Percentiles rank a stretch among this genome's conserved stretches.
Conservation (phyloP, 2,113 vertebrate species). For the Oryzias curvinotus region DNA sequence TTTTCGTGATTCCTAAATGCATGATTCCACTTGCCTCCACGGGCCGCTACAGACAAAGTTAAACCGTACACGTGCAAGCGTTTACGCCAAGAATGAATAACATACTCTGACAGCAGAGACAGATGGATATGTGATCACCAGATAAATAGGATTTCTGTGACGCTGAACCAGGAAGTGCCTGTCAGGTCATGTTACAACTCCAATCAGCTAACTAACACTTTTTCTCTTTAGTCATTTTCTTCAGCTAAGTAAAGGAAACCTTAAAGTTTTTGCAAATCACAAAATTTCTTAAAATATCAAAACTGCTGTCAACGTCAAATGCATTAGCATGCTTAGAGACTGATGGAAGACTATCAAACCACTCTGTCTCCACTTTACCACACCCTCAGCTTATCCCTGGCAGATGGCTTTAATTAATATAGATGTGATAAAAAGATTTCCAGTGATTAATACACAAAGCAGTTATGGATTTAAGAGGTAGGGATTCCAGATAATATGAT, state of each 20-base stretch:
- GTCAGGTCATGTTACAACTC: slow-evolving; percentile 59
- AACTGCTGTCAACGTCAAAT: slow-evolving; percentile 31
- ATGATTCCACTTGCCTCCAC: slow-evolving; percentile 36
- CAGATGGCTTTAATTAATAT: slow-evolving; percentile 81
- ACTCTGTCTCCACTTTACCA: slow-evolving; percentile 14
- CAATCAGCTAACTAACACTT: slow-evolving; percentile 22
- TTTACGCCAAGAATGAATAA: slow-evolving; percentile 50
- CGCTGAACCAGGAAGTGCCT: slow-evolving; percentile 65
- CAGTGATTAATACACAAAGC: slow-evolving; percentile 76
- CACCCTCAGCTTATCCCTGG: slow-evolving; percentile 47
- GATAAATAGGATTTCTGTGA: slow-evolving; percentile 68
- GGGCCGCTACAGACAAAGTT: slow-evolving; percentile 35
- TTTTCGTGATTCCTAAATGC: slow-evolving; percentile 30
- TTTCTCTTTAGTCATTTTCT: slow-evolving; percentile 29
- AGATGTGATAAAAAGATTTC: slow-evolving; percentile 79
- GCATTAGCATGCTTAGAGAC: slow-evolving; percentile 41
- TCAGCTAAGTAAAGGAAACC: slow-evolving; percentile 33
- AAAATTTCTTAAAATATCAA: slow-evolving; percentile 44
- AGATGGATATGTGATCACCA: slow-evolving; percentile 69
- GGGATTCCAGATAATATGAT: slow-evolving; percentile 77
- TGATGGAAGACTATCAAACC: slow-evolving; percentile 14
- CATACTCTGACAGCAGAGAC: slow-evolving; percentile 59
- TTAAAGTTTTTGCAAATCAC: slow-evolving; percentile 32
- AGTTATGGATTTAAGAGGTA: slow-evolving; percentile 80
- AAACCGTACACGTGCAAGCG: slow-evolving; percentile 54